Conservation (phyloP, 1,140 invertebrate genomes). For the Drosophila subpulchrella region DNA sequence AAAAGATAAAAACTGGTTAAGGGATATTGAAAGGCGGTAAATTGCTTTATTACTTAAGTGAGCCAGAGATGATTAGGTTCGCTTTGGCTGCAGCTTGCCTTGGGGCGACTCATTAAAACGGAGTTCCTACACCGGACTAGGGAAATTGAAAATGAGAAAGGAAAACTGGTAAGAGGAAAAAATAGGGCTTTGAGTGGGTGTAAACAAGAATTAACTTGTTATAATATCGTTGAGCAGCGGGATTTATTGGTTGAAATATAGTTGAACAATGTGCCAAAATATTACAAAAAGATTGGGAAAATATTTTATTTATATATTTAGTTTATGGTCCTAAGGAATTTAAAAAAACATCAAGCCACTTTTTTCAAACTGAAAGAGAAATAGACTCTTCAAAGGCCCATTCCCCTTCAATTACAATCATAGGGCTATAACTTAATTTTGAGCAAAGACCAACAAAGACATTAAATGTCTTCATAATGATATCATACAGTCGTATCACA, state of each 20-base stretch:
- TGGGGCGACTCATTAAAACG: slow-evolving; percentile 60
- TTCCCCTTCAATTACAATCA: neutral
- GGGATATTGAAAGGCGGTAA: slow-evolving; percentile 80
- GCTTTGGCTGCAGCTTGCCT: slow-evolving; percentile 34
- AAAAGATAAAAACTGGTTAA: slow-evolving; percentile 65
- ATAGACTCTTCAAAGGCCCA: neutral
- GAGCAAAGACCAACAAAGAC: slow-evolving; percentile 34
- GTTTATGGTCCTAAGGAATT: too few relatives aligned
- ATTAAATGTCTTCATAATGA: slow-evolving; percentile 76
- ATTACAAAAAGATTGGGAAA: too few relatives aligned
- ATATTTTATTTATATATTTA: neutral
- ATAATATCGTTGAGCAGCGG: slow-evolving; percentile 11
- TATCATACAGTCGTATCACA: slow-evolving; percentile 61
- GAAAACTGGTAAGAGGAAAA: slow-evolving; percentile 13
- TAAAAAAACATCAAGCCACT: too few relatives aligned
- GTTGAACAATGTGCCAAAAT: too few relatives aligned
- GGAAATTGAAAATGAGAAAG: slow-evolving; percentile 36
- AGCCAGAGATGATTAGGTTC: slow-evolving; percentile 70
- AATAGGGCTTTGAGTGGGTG: neutral
- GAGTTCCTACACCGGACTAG: slow-evolving; percentile 17
- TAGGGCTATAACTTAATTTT: slow-evolving; percentile 40
- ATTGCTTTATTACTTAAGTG: slow-evolving; percentile 81
- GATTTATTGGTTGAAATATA: too few relatives aligned
- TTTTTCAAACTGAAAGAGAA: neutral
- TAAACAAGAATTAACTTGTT: slow-evolving; percentile 16